Evolutionary conservation across 1,140 invertebrate genomes (phyloP), one percentile per base, ranked within the genome.

Genomic region (Drosophila navojoa): DNA sequence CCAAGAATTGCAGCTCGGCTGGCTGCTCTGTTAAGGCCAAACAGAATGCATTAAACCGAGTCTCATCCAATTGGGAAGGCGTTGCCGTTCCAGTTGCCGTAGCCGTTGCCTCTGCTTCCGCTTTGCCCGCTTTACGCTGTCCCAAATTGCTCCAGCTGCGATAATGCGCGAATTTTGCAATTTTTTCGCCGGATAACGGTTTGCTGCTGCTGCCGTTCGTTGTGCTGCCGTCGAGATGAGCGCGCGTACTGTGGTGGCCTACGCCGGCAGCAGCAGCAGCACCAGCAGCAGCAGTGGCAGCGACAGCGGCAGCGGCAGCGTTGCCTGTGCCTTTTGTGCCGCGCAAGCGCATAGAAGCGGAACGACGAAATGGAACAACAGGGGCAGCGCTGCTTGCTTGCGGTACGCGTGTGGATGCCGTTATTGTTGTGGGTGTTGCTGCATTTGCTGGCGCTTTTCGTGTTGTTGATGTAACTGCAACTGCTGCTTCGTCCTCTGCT

Each of bases 341-440:
- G 77, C 90, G 90, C 90, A 91, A 52, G 19, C 90, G 90, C 90
- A 91, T 52, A n/a, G 87, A 75, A 5, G 71, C 78, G 74, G 89
- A 91, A 76, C 89, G 84, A 1, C 69, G 81, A 15, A 91, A 61
- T 53, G 70, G 64, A 71, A 67, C 54, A 4, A 4, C 35, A 22
- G 58, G 47, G 47, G 45, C 40, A 16, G 57, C 44, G 32, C 45
- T 50, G 13, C 49, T 50, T 16, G 75, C 77, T 81, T 86, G 75
- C 69, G 90, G 89, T 73, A 89, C 86, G 53, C 79, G 79, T 38
- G 89, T 86, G 64, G 82, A 81, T 63, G 66, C 16, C 55, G 11
- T 52, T 53, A 58, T 38, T 57, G 27, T 47, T 16, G 40, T 4
- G 32, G 59, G 25, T 55, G 67, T 19, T 47, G 52, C 25, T 42